phyloP scores from a whole-genome alignment of 2,113 vertebrate species.

The Naja naja region DNA sequence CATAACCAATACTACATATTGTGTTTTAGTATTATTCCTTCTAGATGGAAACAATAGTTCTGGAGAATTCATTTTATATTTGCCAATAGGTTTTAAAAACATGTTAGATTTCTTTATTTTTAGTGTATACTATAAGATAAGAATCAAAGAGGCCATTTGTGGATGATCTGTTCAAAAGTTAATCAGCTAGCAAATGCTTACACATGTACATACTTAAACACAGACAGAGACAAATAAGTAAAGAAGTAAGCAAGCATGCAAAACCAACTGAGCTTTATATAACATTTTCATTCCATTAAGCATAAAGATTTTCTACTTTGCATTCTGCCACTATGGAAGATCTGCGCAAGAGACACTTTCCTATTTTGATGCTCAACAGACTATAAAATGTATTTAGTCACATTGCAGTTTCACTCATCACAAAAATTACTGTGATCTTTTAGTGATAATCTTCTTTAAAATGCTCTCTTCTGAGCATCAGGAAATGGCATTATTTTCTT shows the following conservation, averaged over 20 bases:
- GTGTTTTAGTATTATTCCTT: not conserved
- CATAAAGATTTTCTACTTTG: constrained; percentile 1
- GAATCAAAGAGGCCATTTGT: not conserved
- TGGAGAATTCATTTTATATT: not conserved
- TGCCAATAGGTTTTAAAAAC: not conserved
- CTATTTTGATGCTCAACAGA: constrained; percentile 44
- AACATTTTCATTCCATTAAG: constrained; percentile 30
- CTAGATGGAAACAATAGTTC: not conserved
- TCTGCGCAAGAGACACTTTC: not conserved
- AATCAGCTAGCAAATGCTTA: not conserved
- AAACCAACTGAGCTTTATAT: constrained; percentile 13
- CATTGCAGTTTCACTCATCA: constrained; percentile 23
- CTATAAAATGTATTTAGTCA: constrained; percentile 49
- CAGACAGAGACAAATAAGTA: accelerated
- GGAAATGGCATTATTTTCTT: not conserved
- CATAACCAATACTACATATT: not conserved
- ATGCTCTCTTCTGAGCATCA: not conserved
- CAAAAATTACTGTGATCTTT: constrained; percentile 35
- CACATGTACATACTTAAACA: not conserved
- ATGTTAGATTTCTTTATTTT: not conserved
- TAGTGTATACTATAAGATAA: not conserved
- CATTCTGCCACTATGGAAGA: not conserved
- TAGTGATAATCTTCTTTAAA: constrained; percentile 26
- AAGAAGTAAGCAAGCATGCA: not conserved
- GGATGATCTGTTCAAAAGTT: not conserved